Conservation (phyloP, 2,888 invertebrate genomes). For the Magallana nippona region DNA sequence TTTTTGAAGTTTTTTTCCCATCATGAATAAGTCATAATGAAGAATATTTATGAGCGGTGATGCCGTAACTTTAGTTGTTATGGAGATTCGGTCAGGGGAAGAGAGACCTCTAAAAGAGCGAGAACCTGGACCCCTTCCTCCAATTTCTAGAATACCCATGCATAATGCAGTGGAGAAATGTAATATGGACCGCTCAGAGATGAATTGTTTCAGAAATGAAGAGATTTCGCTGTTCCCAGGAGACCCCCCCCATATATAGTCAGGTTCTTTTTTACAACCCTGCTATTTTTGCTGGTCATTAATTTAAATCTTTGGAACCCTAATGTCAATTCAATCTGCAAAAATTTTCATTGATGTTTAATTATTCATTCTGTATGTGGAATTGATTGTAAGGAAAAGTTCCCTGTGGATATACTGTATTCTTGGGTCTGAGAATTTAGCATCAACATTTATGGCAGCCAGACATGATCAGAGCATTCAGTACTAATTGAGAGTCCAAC, state of each 20-base stretch:
- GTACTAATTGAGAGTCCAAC: no score
- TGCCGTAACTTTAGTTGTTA: background rate
- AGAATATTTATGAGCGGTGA: background rate
- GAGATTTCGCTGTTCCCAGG: background rate
- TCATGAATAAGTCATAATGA: constrained; percentile 9
- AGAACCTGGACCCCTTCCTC: background rate
- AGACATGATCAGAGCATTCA: no score
- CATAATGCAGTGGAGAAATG: background rate
- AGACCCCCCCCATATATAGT: background rate
- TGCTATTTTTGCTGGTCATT: background rate
- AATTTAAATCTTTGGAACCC: background rate
- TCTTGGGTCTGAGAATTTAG: no score
- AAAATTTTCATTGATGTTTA: background rate
- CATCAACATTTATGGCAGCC: no score
- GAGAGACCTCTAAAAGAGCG: background rate
- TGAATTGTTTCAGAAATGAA: background rate
- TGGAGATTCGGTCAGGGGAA: background rate
- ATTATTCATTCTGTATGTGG: background rate
- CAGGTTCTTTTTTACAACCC: background rate
- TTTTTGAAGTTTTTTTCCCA: constrained; percentile 4
- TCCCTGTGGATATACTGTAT: background rate
- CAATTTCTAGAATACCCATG: background rate
- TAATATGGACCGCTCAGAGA: background rate
- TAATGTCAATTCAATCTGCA: background rate
- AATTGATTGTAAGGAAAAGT: constrained; percentile 2